Conservation (phyloP, 2,888 invertebrate species). For the Conops quadrifasciatus region DNA sequence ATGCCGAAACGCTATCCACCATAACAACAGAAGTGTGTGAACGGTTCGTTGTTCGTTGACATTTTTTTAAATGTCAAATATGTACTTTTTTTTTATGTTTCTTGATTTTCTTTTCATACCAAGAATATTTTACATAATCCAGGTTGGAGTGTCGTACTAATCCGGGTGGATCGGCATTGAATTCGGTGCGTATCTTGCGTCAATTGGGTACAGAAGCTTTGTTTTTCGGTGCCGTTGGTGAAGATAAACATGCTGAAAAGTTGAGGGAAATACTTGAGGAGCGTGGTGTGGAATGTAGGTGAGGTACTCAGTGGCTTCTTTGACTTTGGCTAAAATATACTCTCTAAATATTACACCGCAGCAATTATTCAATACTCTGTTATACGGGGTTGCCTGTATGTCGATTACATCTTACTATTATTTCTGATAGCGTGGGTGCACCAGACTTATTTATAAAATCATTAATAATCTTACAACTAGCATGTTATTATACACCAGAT, state of each 20-base stretch:
- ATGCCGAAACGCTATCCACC: conserved; percentile 51
- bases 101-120: conserved; percentile 4
- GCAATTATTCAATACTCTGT: no score
- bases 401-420: no score
- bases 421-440: no score
- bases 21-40: conserved; percentile 51
- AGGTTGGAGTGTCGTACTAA: conserved; percentile 42
- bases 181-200: conserved; percentile 66
- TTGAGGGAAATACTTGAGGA: conserved; percentile 62
- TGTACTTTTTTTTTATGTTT: conserved; percentile 7
- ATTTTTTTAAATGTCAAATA: conserved; percentile 20
- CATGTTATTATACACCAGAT: no score
- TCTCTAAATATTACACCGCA: no score
- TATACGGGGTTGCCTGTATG: no score
- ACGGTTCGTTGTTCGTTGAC: conserved; percentile 47
- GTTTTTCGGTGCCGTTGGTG: conserved; percentile 68
- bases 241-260: conserved; percentile 65
- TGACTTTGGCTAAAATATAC: background rate
- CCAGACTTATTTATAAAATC: no score
- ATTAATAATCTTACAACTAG: no score
- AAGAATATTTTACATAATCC: background rate
- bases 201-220: conserved; percentile 62
- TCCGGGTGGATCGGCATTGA: conserved; percentile 67
- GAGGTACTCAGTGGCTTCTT: background rate
- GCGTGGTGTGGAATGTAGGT: conserved; percentile 65